phyloP scores from a whole-genome alignment of 92 coral and sea anemone genomes.

The Heliopora coerulea region DNA sequence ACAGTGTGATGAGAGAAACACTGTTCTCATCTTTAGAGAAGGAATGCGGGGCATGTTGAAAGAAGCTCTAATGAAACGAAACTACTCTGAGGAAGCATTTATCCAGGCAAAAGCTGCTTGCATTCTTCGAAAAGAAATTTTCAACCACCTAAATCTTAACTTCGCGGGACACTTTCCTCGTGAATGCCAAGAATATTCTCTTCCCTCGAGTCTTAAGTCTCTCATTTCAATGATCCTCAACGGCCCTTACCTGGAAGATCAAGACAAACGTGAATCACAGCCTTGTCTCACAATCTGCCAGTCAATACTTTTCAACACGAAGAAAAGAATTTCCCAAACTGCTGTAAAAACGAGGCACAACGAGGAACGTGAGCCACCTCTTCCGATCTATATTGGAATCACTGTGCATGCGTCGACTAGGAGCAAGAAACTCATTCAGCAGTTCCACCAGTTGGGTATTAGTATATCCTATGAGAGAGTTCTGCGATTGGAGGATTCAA shows the following conservation, averaged over 20 bases:
- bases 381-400: slow-evolving; percentile 22
- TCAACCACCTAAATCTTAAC: not conserved
- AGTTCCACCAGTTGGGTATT: slow-evolving; percentile 16
- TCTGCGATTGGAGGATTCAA: slow-evolving; percentile 1
- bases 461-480: slow-evolving; percentile 28
- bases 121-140: slow-evolving; percentile 7
- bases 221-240: slow-evolving; percentile 7
- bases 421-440: slow-evolving; percentile 13
- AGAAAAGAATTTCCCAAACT: not conserved
- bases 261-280: slow-evolving; percentile 27
- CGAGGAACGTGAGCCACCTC: slow-evolving; percentile 12
- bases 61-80: slow-evolving; percentile 45
- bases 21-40: not conserved
- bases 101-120: slow-evolving; percentile 36
- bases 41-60: slow-evolving; percentile 46
- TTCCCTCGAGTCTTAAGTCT: slow-evolving; percentile 3
- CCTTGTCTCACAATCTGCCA: slow-evolving; percentile 11
- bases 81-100: slow-evolving; percentile 47
- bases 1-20: slow-evolving; percentile 26
- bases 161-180: not conserved
- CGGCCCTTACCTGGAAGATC: not conserved
- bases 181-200: not conserved
- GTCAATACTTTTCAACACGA: slow-evolving; percentile 2
- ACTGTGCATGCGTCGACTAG: slow-evolving; percentile 16
- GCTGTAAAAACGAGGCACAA: not conserved